Conservation (phyloP, 2,113 vertebrate species). For the Aythya baeri region DNA sequence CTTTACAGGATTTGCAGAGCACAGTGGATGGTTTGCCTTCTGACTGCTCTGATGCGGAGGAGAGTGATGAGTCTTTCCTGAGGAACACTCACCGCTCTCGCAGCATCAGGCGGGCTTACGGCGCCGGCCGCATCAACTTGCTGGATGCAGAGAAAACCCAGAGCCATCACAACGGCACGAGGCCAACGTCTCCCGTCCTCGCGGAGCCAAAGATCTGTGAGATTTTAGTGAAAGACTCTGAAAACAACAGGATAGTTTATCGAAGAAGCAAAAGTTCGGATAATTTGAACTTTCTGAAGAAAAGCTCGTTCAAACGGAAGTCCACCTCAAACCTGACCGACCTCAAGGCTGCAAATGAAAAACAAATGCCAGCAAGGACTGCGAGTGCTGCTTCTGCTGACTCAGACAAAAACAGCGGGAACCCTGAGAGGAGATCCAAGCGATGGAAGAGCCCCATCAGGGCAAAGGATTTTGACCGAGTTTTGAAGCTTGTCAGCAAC, state of each 20-base stretch:
- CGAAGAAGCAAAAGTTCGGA: conserved; percentile 91
- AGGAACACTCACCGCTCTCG: conserved; percentile 88
- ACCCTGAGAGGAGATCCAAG: conserved; percentile 64
- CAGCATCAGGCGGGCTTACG: conserved; percentile 91
- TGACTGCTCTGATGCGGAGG: conserved; percentile 78
- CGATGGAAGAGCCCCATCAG: conserved; percentile 80
- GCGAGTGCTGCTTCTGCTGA: conserved; percentile 80
- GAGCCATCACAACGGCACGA: not conserved
- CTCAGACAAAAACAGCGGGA: conserved; percentile 54
- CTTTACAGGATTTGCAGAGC: not conserved
- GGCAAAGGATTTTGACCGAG: conserved; percentile 82
- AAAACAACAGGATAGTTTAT: conserved; percentile 74
- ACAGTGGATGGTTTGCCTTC: conserved; percentile 67
- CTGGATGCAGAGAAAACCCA: conserved; percentile 73
- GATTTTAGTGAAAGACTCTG: conserved; percentile 67
- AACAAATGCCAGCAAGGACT: conserved; percentile 73
- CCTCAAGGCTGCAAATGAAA: conserved; percentile 61
- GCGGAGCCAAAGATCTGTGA: conserved; percentile 58
- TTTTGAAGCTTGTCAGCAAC: conserved; percentile 87
- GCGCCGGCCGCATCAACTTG: conserved; percentile 88
- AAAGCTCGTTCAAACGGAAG: conserved; percentile 87
- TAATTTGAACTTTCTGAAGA: conserved; percentile 85
- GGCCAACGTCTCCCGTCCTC: not conserved
- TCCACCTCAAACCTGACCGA: conserved; percentile 75
- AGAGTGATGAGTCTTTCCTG: conserved; percentile 77